Base-by-base conservation (phyloP, 2,888 invertebrate genomes). In the Cataglyphis albicans region DNA sequence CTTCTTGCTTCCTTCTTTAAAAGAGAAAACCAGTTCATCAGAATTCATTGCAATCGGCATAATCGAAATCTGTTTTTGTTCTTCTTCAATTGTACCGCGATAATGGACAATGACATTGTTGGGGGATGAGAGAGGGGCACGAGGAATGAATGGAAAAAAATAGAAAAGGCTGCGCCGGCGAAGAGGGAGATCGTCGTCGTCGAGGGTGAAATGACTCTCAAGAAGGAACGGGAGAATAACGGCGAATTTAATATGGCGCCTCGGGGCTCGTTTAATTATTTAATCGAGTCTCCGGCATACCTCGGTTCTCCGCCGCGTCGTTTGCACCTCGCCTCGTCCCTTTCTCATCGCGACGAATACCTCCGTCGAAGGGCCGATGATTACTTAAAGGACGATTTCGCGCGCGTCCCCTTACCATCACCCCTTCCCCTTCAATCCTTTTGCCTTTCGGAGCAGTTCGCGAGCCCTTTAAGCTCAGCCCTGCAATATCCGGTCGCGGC, bases 211-310 rank as follows among this genome's bases (percentile, higher is more conserved):
- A 84, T 78, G 88, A 90, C 83, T 86, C 83, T 83, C 76, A 75
- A 70, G 86, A 41, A 63, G 67, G 65, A 44, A 64, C 73, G 81
- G 81, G 84, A 83, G 89, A 88, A 92, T 91, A 89, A 89, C 89
- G 88, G 86, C 87, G 86, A 89, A 90, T 92, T 91, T 90, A 89
- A 91, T 91, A 90, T 83, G 90, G 85, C 88, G 84, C 87, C 87
- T 83, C 80, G 84, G 87, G 87, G 87, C 88, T 87, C 89, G 88
- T 91, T 92, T 91, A 91, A 91, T 92, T 90, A 91, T 91, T 92
- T 92, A 91, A 92, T 92, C 92, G 91, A 89, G 89, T 88, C 87
- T 74, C 72, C 67, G 84, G 84, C 83, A 87, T 86, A 84, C 87
- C 82, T 59, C 81, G 82, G 63, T 74, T 67, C 67, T 81, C 74